These are phyloP conservation scores for Daubentonia madagascariensis DNA, from an alignment of 2,113 vertebrate genomes.

Conservation along the genomic window DNA sequence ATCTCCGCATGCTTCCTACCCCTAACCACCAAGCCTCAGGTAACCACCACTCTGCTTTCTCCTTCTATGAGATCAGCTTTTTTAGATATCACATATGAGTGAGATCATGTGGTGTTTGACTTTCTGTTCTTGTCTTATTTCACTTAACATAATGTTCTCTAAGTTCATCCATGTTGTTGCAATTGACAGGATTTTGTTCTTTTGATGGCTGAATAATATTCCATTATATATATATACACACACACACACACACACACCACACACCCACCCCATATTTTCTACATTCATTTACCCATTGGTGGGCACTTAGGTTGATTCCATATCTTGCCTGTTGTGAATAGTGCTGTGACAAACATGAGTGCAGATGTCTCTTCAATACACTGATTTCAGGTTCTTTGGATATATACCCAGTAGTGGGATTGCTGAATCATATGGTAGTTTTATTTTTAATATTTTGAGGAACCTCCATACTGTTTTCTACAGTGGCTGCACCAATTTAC, in stretches of 20 bases:
- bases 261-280: neutral
- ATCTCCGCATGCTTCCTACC: neutral
- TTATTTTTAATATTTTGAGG: neutral
- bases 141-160: neutral
- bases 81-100: neutral
- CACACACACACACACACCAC: too few relatives aligned
- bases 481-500: neutral
- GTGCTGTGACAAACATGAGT: neutral
- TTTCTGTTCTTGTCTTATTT: neutral
- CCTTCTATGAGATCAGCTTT: neutral
- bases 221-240: neutral
- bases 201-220: neutral
- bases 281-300: neutral
- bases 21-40: neutral
- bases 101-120: neutral
- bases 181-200: neutral
- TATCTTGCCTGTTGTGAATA: neutral
- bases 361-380: neutral
- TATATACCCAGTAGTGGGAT: neutral
- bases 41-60: neutral
- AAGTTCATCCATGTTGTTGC: neutral
- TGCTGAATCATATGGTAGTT: neutral
- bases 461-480: neutral
- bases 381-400: neutral
- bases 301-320: neutral